Evolutionary conservation across 2,113 vertebrate species (phyloP), one percentile per base, ranked within the genome.

Genomic region (Arothron firmamentum): DNA sequence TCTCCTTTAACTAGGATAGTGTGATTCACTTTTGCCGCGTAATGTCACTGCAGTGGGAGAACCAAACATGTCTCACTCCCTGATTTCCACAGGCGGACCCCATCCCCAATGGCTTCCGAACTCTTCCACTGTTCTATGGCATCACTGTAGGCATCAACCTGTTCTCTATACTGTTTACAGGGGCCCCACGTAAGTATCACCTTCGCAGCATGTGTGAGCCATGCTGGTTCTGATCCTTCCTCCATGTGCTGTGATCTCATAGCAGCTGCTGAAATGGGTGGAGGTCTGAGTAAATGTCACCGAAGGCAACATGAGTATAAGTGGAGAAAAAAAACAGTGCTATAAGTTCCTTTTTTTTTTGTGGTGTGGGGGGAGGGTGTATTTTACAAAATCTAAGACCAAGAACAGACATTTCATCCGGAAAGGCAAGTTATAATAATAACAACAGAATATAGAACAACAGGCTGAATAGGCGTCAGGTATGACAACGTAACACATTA

Each of bases 101-200:
- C 0, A 91, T 96, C 55, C 94, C 94, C 54, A 98, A 94, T 0
- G 96, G 96, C 60, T 85, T 99, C 70, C 90, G 89, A 85, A 94
- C 95, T 52, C 75, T 99, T 60, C 96, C 96, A 0, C 0, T 98
- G 74, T 99, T 99, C 91, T 99, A 99, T 10, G 96, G 90, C 55
- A 92, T 94, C 69, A 97, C 95, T 0, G 81, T 99, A 86, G 93
- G 93, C 23, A 90, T 97, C 85, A 99, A 99, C 85, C 87, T 97
- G 31, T 98, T 98, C 88, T 98, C 95, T 76, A 97, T 98, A 87
- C 91, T 94, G 93, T 97, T 92, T 54, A 95, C 92, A 1, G 96
- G 96, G 52, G 93, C 94, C 0, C 95, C 95, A 17, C 41, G 96
- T 99, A 89, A 97, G 96, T 94, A 78, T 12, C 7, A 47, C 3